Conservation (phyloP, 2,888 invertebrate species). For the Iphiclides podalirius region DNA sequence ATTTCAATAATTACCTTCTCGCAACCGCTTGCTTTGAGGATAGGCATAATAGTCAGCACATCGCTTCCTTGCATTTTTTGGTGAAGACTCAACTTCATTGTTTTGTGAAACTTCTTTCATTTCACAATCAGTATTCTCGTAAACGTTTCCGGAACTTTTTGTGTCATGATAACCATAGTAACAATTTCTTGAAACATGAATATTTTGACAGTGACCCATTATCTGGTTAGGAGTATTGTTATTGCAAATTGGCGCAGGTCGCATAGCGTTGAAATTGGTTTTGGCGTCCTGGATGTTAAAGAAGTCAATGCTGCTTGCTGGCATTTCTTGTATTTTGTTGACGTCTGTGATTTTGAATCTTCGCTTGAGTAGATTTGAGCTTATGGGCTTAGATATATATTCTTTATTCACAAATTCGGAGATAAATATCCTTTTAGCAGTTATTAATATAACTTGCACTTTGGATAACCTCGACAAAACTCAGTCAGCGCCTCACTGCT, state of each 20-base stretch:
- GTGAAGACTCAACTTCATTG: slow-evolving; percentile 35
- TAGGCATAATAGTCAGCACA: slow-evolving; percentile 57
- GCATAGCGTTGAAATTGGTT: slow-evolving; percentile 70
- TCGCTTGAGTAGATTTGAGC: background rate
- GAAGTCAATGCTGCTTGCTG: slow-evolving; percentile 62
- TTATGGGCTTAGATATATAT: background rate
- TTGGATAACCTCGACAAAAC: background rate
- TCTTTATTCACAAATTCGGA: background rate
- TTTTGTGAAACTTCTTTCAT: slow-evolving; percentile 54
- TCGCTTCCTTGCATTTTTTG: slow-evolving; percentile 57
- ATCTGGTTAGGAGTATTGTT: slow-evolving; percentile 49
- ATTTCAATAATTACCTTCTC: slow-evolving; percentile 62
- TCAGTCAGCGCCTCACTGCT: background rate
- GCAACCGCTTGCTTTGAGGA: slow-evolving; percentile 62
- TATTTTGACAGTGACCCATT: slow-evolving; percentile 64
- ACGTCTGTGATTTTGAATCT: background rate
- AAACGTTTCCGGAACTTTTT: slow-evolving; percentile 37
- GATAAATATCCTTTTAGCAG: background rate
- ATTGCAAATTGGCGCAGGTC: slow-evolving; percentile 64
- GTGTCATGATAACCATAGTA: slow-evolving; percentile 74
- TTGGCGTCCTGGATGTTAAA: slow-evolving; percentile 65
- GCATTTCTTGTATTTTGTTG: slow-evolving; percentile 42
- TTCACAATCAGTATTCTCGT: slow-evolving; percentile 60
- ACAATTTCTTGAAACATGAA: slow-evolving; percentile 74
- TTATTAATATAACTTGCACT: background rate